phyloP scores from a whole-genome alignment of 2,888 invertebrate species.

The Microlaimidae sp. region DNA sequence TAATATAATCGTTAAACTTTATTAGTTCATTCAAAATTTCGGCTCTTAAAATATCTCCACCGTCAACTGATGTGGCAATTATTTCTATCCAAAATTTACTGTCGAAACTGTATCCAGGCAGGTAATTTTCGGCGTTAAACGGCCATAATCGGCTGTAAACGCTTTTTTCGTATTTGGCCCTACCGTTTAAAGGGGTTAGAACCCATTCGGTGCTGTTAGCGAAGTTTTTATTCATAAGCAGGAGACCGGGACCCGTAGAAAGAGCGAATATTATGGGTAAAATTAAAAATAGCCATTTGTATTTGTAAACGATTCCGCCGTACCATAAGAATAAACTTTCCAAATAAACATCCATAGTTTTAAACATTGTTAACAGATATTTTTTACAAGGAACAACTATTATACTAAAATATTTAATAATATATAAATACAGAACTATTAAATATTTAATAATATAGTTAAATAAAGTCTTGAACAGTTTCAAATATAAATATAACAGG shows the following conservation, averaged over 20 bases:
- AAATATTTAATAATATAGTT: too few species aligned
- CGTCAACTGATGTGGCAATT: constrained; percentile 59
- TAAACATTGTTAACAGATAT: too few species aligned
- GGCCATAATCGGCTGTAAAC: constrained; percentile 22
- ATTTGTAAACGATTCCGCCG: too few species aligned
- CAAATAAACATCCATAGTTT: too few species aligned
- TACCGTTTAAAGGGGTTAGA: constrained; percentile 70
- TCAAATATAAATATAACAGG: too few species aligned
- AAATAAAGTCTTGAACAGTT: too few species aligned
- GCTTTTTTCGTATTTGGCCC: constrained; percentile 49
- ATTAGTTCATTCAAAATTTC: neutral
- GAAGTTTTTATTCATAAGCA: constrained; percentile 6
- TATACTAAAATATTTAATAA: too few species aligned
- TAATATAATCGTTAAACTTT: neutral
- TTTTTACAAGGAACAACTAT: too few species aligned
- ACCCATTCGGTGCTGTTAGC: constrained; percentile 42
- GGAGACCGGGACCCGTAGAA: constrained; percentile 2
- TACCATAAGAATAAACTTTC: too few species aligned
- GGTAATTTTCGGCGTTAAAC: constrained; percentile 29
- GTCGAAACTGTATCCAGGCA: constrained; percentile 30
- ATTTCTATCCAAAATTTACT: constrained; percentile 35
- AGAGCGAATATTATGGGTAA: too few species aligned
- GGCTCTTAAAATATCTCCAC: constrained; percentile 48
- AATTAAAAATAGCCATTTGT: too few species aligned
- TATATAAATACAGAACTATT: too few species aligned